These are phyloP conservation scores for Sanderia malayensis DNA, from an alignment of 30 jellyfish, hydroid and myxozoan genomes.

Conservation along the genomic window DNA sequence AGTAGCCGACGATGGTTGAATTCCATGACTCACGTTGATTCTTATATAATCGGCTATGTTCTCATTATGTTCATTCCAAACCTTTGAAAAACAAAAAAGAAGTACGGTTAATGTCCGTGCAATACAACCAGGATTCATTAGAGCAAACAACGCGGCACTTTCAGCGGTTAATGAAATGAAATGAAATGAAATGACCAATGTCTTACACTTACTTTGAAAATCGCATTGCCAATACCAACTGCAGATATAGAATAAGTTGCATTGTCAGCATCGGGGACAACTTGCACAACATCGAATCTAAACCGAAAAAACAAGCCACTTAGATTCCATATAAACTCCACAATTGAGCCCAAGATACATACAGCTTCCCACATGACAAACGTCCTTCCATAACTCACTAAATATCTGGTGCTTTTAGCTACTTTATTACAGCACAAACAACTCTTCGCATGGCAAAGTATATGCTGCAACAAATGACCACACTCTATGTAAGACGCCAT, in stretches of 20 bases:
- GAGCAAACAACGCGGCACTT: background rate
- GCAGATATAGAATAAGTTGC: constrained; percentile 53
- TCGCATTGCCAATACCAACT: constrained; percentile 71
- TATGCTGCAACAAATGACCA: too few species aligned
- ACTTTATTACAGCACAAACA: too few species aligned
- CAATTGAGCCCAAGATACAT: too few species aligned
- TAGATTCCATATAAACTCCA: too few species aligned
- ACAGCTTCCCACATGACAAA: too few species aligned
- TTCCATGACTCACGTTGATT: constrained; percentile 60
- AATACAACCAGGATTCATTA: background rate
- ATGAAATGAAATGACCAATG: background rate
- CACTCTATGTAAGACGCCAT: too few species aligned
- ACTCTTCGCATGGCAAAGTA: too few species aligned
- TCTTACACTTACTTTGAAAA: constrained; percentile 56
- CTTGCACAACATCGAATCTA: constrained; percentile 69
- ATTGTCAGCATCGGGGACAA: constrained; percentile 59
- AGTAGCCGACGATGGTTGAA: constrained; percentile 61
- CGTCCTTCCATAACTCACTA: too few species aligned
- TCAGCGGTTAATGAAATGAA: background rate
- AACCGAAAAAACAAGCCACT: too few species aligned
- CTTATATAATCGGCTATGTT: constrained; percentile 80
- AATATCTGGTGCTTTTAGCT: too few species aligned
- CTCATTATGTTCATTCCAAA: constrained; percentile 75
- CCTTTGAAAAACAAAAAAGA: constrained; percentile 39
- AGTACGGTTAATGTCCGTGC: background rate